Evolutionary conservation across 2,113 vertebrate genomes (phyloP), one percentile per base, ranked within the genome.

Genomic region (Poeciliopsis retropinna): DNA sequence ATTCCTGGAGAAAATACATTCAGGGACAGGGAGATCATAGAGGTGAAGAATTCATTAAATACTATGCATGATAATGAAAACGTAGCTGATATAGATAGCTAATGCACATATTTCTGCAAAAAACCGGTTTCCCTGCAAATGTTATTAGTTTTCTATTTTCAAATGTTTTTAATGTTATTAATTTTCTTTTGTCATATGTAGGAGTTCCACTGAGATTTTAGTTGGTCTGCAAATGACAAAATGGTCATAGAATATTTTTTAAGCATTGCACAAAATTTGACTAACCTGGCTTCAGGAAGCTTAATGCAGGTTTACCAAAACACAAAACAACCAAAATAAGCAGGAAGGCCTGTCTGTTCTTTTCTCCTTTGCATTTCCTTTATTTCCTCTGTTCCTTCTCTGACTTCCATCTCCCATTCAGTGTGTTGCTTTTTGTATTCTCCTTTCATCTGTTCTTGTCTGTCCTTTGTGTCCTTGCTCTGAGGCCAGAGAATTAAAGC

Each of bases 401-500:
- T 28, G 47, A n/a, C 41, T 32, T 61, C 60, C 41, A 64, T 79
- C 74, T 67, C 28, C 70, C 70, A 75, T 47, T 78, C 77, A 60
- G 60, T 81, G 77, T 76, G 65, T 72, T 14, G 6, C n/a, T 70
- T 69, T 83, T 70, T 57, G 63, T 66, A 70, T 54, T 30, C 73
- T 82, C 44, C 60, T 34, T 70, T 79, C 73, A 76, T 87, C 61
- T 10, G 1, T 67, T 81, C 71, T 60, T 51, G 71, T 79, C 62
- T 78, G 83, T 86, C 87, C 84, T 83, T 34, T 72, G 74, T 77
- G 88, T 76, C 87, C 89, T 91, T 89, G 78, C 85, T 89, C 75
- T 86, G 64, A 79, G 76, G 78, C 69, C 80, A 80, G 62, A 82
- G 44, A 80, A 87, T 84, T 82, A 61, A 76, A 82, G 79, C 78